Percentiles rank a stretch among this genome's conserved stretches.
Conservation (phyloP, 92 coral and sea anemone genomes). For the Diadumene lineata region DNA sequence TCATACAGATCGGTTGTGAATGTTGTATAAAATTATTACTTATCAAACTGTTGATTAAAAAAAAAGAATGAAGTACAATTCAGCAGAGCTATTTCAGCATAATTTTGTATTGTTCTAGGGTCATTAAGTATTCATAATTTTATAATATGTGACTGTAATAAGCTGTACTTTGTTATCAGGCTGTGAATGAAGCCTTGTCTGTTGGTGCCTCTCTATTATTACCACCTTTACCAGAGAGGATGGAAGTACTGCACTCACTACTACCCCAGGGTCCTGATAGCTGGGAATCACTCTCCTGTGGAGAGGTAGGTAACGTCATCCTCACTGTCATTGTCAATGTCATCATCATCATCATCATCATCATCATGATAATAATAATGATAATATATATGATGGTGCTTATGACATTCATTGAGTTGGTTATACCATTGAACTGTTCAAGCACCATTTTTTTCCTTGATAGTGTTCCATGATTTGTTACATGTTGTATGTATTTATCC, state of each 20-base stretch:
- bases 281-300: constrained; percentile 76
- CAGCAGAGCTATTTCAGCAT: no score
- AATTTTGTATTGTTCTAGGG: no score
- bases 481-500: neutral
- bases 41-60: no score
- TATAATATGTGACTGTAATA: neutral
- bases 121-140: no score
- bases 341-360: neutral
- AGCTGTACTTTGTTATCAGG: constrained; percentile 31
- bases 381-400: neutral
- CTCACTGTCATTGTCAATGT: neutral
- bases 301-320: constrained; percentile 82
- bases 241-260: constrained; percentile 76
- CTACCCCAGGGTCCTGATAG: constrained; percentile 83
- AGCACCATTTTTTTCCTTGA: no score
- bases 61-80: no score
- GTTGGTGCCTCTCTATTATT: constrained; percentile 82
- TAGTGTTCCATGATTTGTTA: no score
- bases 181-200: constrained; percentile 80
- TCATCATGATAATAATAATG: neutral
- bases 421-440: no score
- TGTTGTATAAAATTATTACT: no score
- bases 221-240: constrained; percentile 84
- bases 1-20: no score
- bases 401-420: neutral